Conservation (phyloP, 2,888 invertebrate genomes). For the Neoaliturus tenellus region DNA sequence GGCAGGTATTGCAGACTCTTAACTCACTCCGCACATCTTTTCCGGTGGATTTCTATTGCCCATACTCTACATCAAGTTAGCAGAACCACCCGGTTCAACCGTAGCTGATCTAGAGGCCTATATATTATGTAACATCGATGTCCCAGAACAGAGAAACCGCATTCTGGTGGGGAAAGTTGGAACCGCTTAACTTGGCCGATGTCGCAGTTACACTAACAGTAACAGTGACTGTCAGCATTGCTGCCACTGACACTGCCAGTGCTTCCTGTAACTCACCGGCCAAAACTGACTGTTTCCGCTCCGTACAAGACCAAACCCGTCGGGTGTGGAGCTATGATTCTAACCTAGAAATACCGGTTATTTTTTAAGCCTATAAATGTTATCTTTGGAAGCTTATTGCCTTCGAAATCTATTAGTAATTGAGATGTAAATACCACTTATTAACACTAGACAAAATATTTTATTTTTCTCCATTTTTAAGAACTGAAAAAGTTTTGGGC, state of each 20-base stretch:
- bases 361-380: too few relatives aligned
- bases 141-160: neutral
- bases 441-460: too few relatives aligned
- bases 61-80: neutral
- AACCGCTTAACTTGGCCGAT: constrained; percentile 15
- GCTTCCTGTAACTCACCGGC: constrained; percentile 1
- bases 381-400: too few relatives aligned
- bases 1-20: too few relatives aligned
- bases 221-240: neutral
- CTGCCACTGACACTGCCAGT: neutral
- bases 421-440: too few relatives aligned
- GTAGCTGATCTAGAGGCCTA: neutral
- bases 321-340: too few relatives aligned
- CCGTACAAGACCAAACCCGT: neutral
- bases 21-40: too few relatives aligned
- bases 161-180: constrained; percentile 24
- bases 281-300: neutral
- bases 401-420: too few relatives aligned
- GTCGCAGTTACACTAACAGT: neutral
- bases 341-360: too few relatives aligned
- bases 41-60: too few relatives aligned
- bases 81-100: neutral
- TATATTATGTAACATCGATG: constrained; percentile 10
- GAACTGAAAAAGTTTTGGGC: too few relatives aligned
- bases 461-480: too few relatives aligned